Evolutionary conservation across 2,888 invertebrate genomes (phyloP).

Genomic region (Dinocampus coccinellae): DNA sequence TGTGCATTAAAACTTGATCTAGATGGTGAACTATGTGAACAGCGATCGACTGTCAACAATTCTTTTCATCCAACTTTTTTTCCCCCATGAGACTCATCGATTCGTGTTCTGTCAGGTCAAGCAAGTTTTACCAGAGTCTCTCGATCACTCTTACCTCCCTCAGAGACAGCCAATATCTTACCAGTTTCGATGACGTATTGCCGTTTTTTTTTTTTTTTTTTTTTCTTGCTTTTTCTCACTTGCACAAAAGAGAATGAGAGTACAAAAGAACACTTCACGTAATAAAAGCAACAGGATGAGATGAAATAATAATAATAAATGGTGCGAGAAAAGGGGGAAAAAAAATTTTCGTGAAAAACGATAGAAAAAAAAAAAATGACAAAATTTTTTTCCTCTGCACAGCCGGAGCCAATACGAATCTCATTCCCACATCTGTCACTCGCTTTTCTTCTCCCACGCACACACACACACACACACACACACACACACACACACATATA

Average conservation of each 20-base stretch:
- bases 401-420: neutral
- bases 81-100: constrained; percentile 33
- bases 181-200: constrained; percentile 33
- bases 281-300: neutral
- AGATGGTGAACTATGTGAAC: neutral
- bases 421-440: neutral
- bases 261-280: neutral
- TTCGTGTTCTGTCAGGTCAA: constrained; percentile 34
- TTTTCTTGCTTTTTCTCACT: no score
- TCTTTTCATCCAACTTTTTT: neutral
- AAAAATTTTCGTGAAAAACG: no score
- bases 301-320: neutral
- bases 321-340: neutral
- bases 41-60: constrained; percentile 3
- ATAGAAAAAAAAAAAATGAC: neutral
- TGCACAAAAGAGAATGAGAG: neutral
- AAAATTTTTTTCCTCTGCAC: neutral
- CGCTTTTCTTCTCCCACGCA: neutral
- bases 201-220: neutral
- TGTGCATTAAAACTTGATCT: neutral
- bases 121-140: constrained; percentile 31
- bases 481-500: no score
- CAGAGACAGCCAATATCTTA: constrained; percentile 37
- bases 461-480: no score
- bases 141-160: constrained; percentile 37